Evolutionary conservation across 1,140 invertebrate genomes (phyloP).

Genomic region (Portunus trituberculatus): DNA sequence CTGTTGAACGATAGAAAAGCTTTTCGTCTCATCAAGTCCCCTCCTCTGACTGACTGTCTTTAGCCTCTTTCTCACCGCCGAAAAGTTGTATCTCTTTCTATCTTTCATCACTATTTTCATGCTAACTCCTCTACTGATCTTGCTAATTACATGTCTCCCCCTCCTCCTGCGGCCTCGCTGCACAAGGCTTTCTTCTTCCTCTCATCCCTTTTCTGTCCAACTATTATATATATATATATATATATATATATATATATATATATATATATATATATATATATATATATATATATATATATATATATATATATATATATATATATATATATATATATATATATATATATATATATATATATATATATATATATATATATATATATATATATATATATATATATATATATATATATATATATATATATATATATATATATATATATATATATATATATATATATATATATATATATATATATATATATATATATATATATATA

Average conservation of each 20-base stretch:
- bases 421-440: constrained; percentile 25
- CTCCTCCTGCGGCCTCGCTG: no score
- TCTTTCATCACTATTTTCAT: no score
- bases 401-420: constrained; percentile 25
- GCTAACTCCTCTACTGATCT: no score
- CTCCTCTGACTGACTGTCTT: no score
- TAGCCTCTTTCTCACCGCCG: no score
- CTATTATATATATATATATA: constrained; percentile 17
- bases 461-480: constrained; percentile 25
- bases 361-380: constrained; percentile 25
- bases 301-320: constrained; percentile 25
- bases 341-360: constrained; percentile 25
- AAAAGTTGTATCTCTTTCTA: no score
- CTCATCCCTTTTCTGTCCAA: no score
- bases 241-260: constrained; percentile 25
- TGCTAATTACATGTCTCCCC: no score
- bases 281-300: constrained; percentile 25
- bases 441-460: constrained; percentile 25
- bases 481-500: constrained; percentile 25
- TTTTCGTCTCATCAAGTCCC: no score
- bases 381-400: constrained; percentile 25
- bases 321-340: constrained; percentile 25
- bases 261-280: constrained; percentile 25
- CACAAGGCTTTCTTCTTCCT: no score
- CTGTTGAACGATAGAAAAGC: no score